Conservation (phyloP, 2,888 invertebrate species). For the Beris chalybata region DNA sequence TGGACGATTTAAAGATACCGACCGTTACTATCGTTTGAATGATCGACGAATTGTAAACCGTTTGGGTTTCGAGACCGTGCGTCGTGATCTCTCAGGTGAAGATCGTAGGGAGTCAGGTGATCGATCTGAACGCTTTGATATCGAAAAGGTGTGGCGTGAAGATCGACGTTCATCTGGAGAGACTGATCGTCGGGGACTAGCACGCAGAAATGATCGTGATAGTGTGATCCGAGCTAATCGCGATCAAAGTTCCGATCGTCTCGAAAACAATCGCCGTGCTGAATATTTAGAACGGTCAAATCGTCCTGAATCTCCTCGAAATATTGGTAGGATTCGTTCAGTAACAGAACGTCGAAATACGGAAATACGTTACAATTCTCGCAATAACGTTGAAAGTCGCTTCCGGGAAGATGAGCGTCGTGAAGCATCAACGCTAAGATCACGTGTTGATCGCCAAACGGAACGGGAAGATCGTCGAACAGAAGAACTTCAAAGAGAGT, state of each 20-base stretch:
- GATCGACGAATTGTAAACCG: too few relatives aligned
- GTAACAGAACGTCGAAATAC: neutral
- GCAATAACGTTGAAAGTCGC: neutral
- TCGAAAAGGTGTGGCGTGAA: constrained; percentile 26
- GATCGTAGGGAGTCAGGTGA: neutral
- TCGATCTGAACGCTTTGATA: constrained; percentile 2
- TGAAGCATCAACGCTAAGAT: neutral
- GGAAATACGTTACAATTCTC: neutral
- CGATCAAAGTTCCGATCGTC: neutral
- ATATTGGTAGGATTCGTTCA: neutral
- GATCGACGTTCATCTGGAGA: neutral
- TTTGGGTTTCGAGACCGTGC: too few relatives aligned
- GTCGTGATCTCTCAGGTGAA: neutral
- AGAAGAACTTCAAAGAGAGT: constrained; percentile 1
- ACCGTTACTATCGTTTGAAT: too few relatives aligned
- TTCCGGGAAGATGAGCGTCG: constrained; percentile 10
- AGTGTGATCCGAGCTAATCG: neutral
- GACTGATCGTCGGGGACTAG: constrained; percentile 2
- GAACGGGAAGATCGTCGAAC: neutral
- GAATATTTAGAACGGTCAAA: neutral
- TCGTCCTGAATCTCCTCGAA: neutral
- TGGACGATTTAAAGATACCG: neutral
- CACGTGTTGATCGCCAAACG: neutral
- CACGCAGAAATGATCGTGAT: neutral
- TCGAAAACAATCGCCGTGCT: constrained; percentile 5